Percentiles rank a stretch among this genome's conserved stretches.
These are phyloP conservation scores for Epinotia demarniana DNA, from an alignment of 2,888 invertebrate genomes.

Conservation along the genomic window DNA sequence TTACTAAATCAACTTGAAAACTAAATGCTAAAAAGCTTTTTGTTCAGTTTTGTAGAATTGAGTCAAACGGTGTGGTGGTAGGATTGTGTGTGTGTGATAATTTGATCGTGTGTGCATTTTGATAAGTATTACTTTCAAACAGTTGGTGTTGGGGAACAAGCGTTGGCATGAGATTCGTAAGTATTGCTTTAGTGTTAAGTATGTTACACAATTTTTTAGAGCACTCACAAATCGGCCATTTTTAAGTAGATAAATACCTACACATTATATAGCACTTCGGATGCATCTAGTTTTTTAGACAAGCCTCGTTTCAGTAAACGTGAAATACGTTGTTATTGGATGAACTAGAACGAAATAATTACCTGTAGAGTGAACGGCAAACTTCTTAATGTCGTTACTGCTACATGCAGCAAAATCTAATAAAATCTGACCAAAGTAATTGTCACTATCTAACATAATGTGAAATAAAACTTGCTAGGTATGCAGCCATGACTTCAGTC, in stretches of 20 bases:
- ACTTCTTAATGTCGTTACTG: no score
- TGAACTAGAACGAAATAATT: no score
- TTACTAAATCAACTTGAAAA: not conserved
- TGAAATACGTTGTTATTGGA: not conserved
- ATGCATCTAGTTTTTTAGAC: not conserved
- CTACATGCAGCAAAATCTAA: no score
- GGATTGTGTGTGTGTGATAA: constrained; percentile 60
- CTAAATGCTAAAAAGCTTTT: not conserved
- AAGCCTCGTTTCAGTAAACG: not conserved
- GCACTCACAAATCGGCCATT: constrained; percentile 16
- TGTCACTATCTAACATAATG: no score
- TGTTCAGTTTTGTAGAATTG: constrained; percentile 31
- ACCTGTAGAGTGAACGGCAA: no score
- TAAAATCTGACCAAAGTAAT: no score
- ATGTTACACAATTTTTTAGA: constrained; percentile 51
- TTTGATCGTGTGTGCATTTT: constrained; percentile 67
- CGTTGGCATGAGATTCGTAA: constrained; percentile 71
- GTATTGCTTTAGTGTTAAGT: constrained; percentile 69
- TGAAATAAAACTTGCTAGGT: constrained; percentile 2
- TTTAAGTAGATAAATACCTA: constrained; percentile 6
- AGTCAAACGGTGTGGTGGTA: constrained; percentile 60
- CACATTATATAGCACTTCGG: constrained; percentile 7
- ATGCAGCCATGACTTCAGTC: not conserved
- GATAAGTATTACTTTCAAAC: constrained; percentile 64
- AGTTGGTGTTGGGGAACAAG: constrained; percentile 82